A percentile compares a stretch with the other conserved stretches of the same genome.
Conservation (phyloP, 2,797 vertebrate genomes). For the Propithecus deckenii region DNA sequence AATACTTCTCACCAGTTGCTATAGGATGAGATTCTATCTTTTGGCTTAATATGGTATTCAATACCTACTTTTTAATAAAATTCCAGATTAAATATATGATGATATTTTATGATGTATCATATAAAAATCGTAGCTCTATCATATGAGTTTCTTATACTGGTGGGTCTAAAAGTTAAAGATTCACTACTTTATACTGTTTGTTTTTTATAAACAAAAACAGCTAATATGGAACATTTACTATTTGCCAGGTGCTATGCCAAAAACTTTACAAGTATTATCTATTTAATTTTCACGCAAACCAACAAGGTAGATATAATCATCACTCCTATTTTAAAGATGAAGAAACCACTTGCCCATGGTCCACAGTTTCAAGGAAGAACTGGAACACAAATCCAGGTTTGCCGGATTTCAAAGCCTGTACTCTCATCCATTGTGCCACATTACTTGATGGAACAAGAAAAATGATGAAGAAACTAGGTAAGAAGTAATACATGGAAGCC, state of each 20-base stretch:
- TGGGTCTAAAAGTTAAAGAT: not conserved
- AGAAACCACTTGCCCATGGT: not conserved
- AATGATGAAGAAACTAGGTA: not conserved
- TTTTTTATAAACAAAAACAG: not conserved
- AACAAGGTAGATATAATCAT: not conserved
- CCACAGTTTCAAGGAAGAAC: not conserved
- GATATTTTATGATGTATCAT: not conserved
- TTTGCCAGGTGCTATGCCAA: not conserved
- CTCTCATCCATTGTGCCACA: not conserved
- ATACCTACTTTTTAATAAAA: not conserved
- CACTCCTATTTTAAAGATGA: not conserved
- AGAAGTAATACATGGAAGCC: not conserved
- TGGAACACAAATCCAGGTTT: not conserved
- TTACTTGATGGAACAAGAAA: not conserved
- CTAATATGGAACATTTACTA: not conserved
- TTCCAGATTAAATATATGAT: not conserved
- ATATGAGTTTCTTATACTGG: not conserved
- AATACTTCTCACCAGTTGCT: not conserved
- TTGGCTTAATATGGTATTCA: not conserved
- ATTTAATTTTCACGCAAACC: not conserved
- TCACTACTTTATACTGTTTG: not conserved
- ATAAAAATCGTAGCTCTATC: not conserved
- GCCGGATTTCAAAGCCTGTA: not conserved
- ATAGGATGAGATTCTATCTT: not conserved
- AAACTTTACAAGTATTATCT: not conserved